These are phyloP conservation scores for Macquaria australasica DNA, from an alignment of 2,113 vertebrate genomes.

Conservation along the genomic window DNA sequence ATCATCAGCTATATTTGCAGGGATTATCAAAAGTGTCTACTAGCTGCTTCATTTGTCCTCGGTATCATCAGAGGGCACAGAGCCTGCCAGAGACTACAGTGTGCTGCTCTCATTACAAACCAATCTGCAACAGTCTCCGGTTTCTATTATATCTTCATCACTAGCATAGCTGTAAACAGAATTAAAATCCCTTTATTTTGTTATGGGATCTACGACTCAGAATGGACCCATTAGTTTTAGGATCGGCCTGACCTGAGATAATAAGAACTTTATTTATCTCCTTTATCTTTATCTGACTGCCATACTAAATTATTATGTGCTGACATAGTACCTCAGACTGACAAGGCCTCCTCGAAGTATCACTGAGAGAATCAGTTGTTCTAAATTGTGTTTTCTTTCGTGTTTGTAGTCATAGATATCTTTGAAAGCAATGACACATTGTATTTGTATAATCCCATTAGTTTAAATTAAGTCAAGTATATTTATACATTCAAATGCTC, in stretches of 20 bases:
- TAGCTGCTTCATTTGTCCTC: slow-evolving; percentile 33
- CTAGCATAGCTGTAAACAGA: neutral
- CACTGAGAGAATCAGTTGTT: neutral
- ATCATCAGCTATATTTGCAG: slow-evolving; percentile 29
- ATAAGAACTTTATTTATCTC: slow-evolving; percentile 17
- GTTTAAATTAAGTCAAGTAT: neutral
- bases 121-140: neutral
- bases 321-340: neutral
- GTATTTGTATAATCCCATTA: neutral
- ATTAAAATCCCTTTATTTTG: neutral
- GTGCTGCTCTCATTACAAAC: slow-evolving; percentile 38
- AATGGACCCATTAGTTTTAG: slow-evolving; percentile 17
- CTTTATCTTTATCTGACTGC: neutral
- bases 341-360: neutral
- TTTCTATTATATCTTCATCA: slow-evolving; percentile 10
- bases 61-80: neutral
- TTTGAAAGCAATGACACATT: neutral
- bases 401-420: neutral
- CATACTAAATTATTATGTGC: neutral
- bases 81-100: neutral
- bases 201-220: slow-evolving; percentile 21
- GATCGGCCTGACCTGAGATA: neutral
- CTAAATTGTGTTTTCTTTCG: neutral
- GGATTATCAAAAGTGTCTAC: neutral
- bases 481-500: neutral